A percentile compares a stretch with the other conserved stretches of the same genome.
Evolutionary conservation across 2,888 invertebrate genomes (phyloP).

Genomic region (Euclidia mi): DNA sequence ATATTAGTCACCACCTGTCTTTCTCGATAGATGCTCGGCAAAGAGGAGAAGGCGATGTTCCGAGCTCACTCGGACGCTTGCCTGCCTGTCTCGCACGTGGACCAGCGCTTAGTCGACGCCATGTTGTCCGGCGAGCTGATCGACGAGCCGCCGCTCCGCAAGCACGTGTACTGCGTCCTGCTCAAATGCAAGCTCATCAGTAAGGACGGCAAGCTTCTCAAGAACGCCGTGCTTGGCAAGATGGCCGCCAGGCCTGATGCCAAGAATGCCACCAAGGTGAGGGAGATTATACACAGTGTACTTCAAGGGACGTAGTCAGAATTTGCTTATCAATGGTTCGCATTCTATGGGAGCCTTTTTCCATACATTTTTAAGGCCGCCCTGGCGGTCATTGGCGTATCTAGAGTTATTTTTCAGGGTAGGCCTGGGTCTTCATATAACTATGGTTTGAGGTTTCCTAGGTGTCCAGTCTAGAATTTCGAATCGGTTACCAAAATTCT

Average conservation of each 20-base stretch:
- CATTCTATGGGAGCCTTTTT: no score
- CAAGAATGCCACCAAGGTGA: conserved; percentile 76
- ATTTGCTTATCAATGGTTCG: no score
- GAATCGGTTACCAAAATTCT: no score
- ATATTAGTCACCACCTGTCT: no score
- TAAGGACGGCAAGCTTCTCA: conserved; percentile 84
- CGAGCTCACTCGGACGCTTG: conserved; percentile 82
- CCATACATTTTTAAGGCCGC: no score
- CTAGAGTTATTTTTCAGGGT: no score
- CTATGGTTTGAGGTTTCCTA: no score
- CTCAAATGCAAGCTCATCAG: conserved; percentile 80
- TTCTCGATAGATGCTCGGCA: conserved; percentile 69
- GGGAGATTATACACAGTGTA: no score
- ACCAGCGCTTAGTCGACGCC: conserved; percentile 62
- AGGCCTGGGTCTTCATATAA: no score
- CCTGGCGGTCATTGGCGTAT: no score
- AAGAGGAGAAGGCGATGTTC: conserved; percentile 83
- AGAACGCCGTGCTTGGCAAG: conserved; percentile 74
- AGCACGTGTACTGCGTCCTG: conserved; percentile 83
- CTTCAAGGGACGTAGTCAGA: no score
- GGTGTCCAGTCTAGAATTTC: no score
- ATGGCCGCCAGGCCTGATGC: conserved; percentile 64
- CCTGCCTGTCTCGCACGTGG: conserved; percentile 64
- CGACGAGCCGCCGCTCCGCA: conserved; percentile 67
- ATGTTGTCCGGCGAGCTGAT: conserved; percentile 69